Base-by-base conservation (phyloP, 2,888 invertebrate species). In the Dryocosmus kuriphilus region DNA sequence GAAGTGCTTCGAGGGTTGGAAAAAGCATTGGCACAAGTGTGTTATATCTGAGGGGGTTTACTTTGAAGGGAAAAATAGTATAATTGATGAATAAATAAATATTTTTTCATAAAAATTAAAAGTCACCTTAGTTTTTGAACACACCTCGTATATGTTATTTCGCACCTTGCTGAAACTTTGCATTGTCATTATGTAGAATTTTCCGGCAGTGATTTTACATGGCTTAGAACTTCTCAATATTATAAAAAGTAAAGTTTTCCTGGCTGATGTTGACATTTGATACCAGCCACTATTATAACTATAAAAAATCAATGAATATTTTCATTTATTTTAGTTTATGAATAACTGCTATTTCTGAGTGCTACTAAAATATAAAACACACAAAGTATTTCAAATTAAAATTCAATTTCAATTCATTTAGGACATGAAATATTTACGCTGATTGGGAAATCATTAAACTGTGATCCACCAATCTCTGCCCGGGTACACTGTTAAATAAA, bases 101-200 rank as follows among this genome's bases (percentile, higher is more conserved):
- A n/a, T n/a, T n/a, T n/a, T n/a, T n/a, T n/a, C n/a, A n/a, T n/a
- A n/a, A n/a, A n/a, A n/a, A n/a, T n/a, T n/a, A n/a, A n/a, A n/a
- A n/a, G n/a, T n/a, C n/a, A n/a, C n/a, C n/a, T n/a, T n/a, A n/a
- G n/a, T n/a, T n/a, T n/a, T n/a, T n/a, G n/a, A n/a, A n/a, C n/a
- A n/a, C n/a, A n/a, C n/a, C n/a, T n/a, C n/a, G n/a, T n/a, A n/a
- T n/a, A n/a, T 57, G 11, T 57, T n/a, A 67, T 76, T 11, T 32
- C 80, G 76, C 77, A 82, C 82, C 77, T 67, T 38, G 27, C 61
- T 74, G 11, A 81, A 82, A 60, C 51, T 77, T 55, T 81, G 63
- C 79, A 82, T 65, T 0, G 82, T 81, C 41, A 82, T 76, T 1
- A 74, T 74, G n/a, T 51, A 82, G 32, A 79, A 30, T 46, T 82